Evolutionary conservation across 2,888 invertebrate species (phyloP), one percentile per base, ranked within the genome.

Genomic region (Scaptomyza polygonia): DNA sequence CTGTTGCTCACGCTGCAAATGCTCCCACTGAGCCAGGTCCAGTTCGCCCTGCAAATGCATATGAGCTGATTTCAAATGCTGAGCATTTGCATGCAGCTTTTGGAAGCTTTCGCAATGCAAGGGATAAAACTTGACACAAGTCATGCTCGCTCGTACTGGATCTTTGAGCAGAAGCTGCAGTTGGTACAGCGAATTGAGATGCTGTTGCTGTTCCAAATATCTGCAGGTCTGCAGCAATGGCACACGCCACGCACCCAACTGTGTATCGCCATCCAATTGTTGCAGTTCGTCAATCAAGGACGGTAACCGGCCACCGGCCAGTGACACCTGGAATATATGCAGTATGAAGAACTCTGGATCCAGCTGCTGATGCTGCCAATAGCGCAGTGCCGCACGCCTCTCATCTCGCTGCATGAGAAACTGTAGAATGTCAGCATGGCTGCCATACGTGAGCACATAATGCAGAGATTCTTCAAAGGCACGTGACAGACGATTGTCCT

Each of bases 381-480:
- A 96, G 55, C 93, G 92, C 8, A 97, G 92, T 8, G 96, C 96
- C 53, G 95, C 94, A 6, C 92, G 91, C 75, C 95, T 92, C 73
- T 95, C 94, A 12, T 95, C 94, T 76, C 96, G 95, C 62, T 94
- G 94, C 77, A 96, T 93, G 75, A 95, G 95, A 89, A 97, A 97
- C 63, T 94, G 94, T 54, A 97, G 93, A 56, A 96, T 93, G 9
- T 95, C 95, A 0, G 93, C 92, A 84, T 95, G 95, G 3, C 95
- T 95, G 0, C 97, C 97, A 86, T 97, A 98, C 64, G 94, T 95
- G 3, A 93, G 93, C 3, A 98, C 92, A 90, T 98, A 98, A 90
- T 95, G 96, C 2, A 96, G 91, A 80, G 96, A 96, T 91, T 98
- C 97, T 66, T 95, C 94, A 80, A 95, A 95, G 73, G 94, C 94